Base-by-base conservation (phyloP, 2,888 invertebrate genomes). In the Norana najaformis region DNA sequence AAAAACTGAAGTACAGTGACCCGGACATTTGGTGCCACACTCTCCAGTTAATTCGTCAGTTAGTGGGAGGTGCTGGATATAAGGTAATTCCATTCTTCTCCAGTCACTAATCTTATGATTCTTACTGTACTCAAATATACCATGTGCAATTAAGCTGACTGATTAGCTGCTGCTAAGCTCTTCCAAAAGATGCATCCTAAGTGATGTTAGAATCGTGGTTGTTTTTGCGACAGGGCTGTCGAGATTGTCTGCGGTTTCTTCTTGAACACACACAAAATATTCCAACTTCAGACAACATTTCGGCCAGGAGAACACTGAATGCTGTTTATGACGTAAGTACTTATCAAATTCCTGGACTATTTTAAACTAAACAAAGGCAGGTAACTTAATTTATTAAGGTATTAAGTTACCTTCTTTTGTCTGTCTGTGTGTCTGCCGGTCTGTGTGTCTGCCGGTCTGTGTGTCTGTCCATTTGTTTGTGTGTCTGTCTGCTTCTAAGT, bases 41-140 rank as follows among this genome's bases (percentile, higher is more conserved):
- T 93, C 98, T 99, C 94, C 96, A 96, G 92, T 95, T 98, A 11
- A 97, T 99, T 90, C 96, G 97, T 92, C 96, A 96, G 94, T 97
- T 98, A 88, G 97, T 99, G 93, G 97, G 97, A 83, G 97, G 97
- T 90, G 98, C 98, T 1, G 98, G 98, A 95, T 99, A 99, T 94
- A 99, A 99, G 95, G 98, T 95, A 85, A 69, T 69, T 69, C 69
- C n/a, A 69, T 69, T 69, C n/a, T 69, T 6, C 30, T 69, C 30
- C 69, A 69, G n/a, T n/a, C 11, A 11, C 30, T 69, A n/a, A n/a
- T n/a, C 30, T 69, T 69, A n/a, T 47, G 30, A 18, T 41, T 18
- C 16, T 18, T 41, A 41, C 41, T n/a, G n/a, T n/a, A n/a, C n/a
- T n/a, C n/a, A n/a, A n/a, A n/a, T n/a, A n/a, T n/a, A n/a, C n/a